Base-by-base conservation (phyloP, 2,797 vertebrate species). In the Clarias laeviceps region DNA sequence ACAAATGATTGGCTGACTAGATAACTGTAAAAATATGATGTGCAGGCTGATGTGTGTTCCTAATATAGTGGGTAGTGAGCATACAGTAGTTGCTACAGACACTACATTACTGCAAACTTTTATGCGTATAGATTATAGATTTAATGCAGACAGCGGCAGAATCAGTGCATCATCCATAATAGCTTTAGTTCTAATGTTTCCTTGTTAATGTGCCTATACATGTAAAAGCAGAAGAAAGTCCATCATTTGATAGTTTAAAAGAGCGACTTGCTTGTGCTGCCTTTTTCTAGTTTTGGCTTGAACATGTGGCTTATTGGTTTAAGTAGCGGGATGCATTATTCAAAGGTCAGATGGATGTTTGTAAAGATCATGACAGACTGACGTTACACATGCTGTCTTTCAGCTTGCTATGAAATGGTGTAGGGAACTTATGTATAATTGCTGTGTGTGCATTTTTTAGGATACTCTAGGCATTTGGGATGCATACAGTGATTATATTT, bases 311-410 rank as follows among this genome's bases (percentile, higher is more conserved):
- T 32, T 57, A 76, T 12, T 85, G 78, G 22, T 77, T 56, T 27
- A 76, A 76, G 18, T 66, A 32, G 32, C 24, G 65, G 50, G 22
- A 69, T 62, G 64, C 24, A 37, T 56, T 78, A 69, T 77, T 82
- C 32, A 59, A 37, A 70, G 80, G 73, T 59, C 54, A 82, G 62
- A 15, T 82, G 62, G 27, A 61, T 77, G 64, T 68, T 37, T 78
- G 5, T 76, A 68, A 82, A 78, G 56, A 64, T 85, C 29, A 77
- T 56, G 74, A 77, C 29, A 59, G 56, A 24, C 54, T 77, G 29
- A 77, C 2, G 3, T 37, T 61, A 6, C 70, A 82, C 70, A 40
- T 66, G 69, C 3, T 70, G 7, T 76, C 29, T 59, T 29, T 82
- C 61, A 73, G 57, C 27, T 61, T 37, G 61, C 20, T 80, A 61